Percentiles rank a stretch among this genome's conserved stretches.
Evolutionary conservation across 2,888 invertebrate species (phyloP).

Genomic region (Drosophila neotestacea): DNA sequence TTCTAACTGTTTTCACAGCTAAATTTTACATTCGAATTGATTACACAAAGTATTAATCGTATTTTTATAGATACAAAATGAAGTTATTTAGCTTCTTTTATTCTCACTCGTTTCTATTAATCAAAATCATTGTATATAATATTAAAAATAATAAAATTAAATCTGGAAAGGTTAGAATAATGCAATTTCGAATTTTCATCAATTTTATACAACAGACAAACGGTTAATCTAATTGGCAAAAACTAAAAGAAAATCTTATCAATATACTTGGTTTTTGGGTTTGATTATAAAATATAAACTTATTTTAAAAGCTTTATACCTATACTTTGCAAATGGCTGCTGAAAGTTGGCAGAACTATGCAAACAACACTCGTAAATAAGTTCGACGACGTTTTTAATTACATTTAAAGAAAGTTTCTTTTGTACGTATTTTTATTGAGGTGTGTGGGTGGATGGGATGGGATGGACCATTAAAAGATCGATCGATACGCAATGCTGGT

Average conservation of each 20-base stretch:
- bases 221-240: no score
- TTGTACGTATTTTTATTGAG: slow-evolving; percentile 14
- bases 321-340: slow-evolving; percentile 29
- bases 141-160: no score
- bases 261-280: background rate
- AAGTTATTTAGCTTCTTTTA: background rate
- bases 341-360: slow-evolving; percentile 64
- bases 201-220: no score
- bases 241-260: background rate
- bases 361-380: slow-evolving; percentile 78
- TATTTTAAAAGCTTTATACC: slow-evolving; percentile 11
- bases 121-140: no score
- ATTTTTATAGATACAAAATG: background rate
- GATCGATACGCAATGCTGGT: slow-evolving; percentile 71
- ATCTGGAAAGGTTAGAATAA: no score
- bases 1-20: background rate
- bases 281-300: slow-evolving; percentile 4
- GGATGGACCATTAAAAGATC: slow-evolving; percentile 54
- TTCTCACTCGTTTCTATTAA: background rate
- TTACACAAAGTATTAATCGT: background rate
- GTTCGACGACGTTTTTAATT: slow-evolving; percentile 81
- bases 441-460: background rate
- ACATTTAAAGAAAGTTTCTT: slow-evolving; percentile 67
- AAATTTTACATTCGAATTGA: slow-evolving; percentile 1
- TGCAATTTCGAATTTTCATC: no score